Evolutionary conservation across 92 coral and sea anemone species (phyloP), one percentile per base, ranked within the genome.

Genomic region (Actinostola sp.): DNA sequence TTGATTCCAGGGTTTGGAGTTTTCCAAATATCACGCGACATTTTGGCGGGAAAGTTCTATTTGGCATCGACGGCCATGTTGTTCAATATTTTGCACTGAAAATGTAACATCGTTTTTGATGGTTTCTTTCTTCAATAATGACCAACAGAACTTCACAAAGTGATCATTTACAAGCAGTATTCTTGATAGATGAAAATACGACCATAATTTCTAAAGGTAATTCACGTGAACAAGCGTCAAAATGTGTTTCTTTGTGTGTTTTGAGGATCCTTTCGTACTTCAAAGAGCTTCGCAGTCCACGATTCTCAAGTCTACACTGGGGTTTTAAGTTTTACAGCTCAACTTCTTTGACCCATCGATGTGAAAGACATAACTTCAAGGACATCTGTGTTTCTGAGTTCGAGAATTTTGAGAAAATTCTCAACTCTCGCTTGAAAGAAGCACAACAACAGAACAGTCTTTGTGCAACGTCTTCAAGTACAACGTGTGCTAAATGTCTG

Each of bases 311-410:
- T 61, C 65, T 90, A 3, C 84, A 81, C 38, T 95, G 99, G 99
- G 99, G 99, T 26, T 91, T 74, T 75, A 92, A 95, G 44, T 92
- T 91, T 65, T 95, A 86, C 72, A 86, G 75, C 46, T 95, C 99
- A 3, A 75, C 71, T 51, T 69, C 91, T 30, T 75, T 95, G n/a
- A 83, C 72, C 27, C 89, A 86, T 72, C 72, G 85, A 0, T 86
- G 80, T 72, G 91, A 88, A 45, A 86, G 99, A 42, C 97, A 87
- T 31, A 85, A 87, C 36, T 92, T 91, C 82, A 86, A 83, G 69
- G 95, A 95, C 36, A 76, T 92, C 46, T 67, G 75, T 13, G 74
- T 80, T 20, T 71, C 64, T 7, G 80, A 76, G 59, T 95, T 95
- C 71, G 97, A 92, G 58, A 79, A 79, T 43, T 94, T 95, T 35